Evolutionary conservation across 2,888 invertebrate species (phyloP), one percentile per base, ranked within the genome.

Genomic region (Pediacus dermestoides): DNA sequence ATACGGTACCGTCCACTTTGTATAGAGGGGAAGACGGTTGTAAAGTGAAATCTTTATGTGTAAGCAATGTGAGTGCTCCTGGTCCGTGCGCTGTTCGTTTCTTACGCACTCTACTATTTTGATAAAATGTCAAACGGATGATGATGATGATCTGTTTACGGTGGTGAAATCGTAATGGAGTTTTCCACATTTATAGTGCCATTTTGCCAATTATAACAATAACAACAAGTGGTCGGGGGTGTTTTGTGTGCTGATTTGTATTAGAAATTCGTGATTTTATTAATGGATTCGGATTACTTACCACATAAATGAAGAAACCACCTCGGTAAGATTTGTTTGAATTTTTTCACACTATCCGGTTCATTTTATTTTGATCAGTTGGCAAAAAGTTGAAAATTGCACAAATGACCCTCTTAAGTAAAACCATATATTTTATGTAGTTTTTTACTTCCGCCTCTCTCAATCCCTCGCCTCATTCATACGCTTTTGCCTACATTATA

Each of bases 41-140:
- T 58, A 57, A 63, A 63, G 67, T 67, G 67, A 67, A 67, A 68
- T 67, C 67, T 67, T 66, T 66, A 66, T n/a, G n/a, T n/a, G 61
- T 64, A 55, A 59, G 58, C 57, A 64, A 63, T 62, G 63, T 61
- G 64, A 54, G 54, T 48, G 50, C 39, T 50, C 13, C 14, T 28
- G 13, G 4, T 4, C 10, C 47, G 48, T 50, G 51, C 50, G 55
- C 50, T 50, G 52, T 55, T 54, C 52, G 50, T 50, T 55, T 52
- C 50, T 50, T 47, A 45, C 47, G 42, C 39, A 46, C 41, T 40
- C 44, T 48, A 7, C 32, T 43, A 39, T 43, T 43, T 43, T 39
- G 39, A 38, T 39, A 36, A 42, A 38, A 42, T 42, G 42, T 42
- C 42, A 42, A 12, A 28, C 13, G 8, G 13, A 10, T 28, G n/a